Conservation (phyloP, 2,797 vertebrate genomes). For the Karalla daura region DNA sequence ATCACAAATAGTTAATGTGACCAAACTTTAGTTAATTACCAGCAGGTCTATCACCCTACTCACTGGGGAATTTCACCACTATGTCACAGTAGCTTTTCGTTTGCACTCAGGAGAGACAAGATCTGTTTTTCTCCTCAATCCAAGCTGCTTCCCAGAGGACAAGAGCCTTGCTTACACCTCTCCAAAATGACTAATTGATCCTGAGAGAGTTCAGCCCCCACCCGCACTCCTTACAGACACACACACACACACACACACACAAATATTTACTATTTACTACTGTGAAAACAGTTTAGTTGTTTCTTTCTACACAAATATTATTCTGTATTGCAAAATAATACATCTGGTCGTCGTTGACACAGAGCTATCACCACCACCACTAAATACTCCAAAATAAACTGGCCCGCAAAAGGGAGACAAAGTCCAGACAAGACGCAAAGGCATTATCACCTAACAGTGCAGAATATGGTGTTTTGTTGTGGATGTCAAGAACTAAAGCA, state of each 20-base stretch:
- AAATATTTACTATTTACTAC: conserved; percentile 48
- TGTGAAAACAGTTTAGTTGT: conserved; percentile 22
- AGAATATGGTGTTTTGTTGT: too few species aligned
- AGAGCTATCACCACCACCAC: too few species aligned
- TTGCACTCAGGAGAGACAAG: conserved; percentile 9
- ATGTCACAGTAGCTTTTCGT: background rate
- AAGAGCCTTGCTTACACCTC: conserved; percentile 16
- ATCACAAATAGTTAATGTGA: background rate
- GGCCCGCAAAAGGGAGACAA: background rate
- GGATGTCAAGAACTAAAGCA: too few species aligned
- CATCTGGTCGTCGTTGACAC: too few species aligned
- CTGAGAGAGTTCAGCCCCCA: conserved; percentile 25
- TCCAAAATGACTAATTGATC: conserved; percentile 66
- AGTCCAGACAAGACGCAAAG: background rate
- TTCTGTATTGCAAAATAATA: too few species aligned
- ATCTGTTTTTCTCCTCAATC: conserved; percentile 41
- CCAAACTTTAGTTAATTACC: conserved; percentile 12
- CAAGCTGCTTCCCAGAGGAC: conserved; percentile 26
- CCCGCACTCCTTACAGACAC: too few species aligned
- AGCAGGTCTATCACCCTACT: conserved; percentile 17
- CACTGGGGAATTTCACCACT: conserved; percentile 12
- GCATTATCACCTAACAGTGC: background rate
- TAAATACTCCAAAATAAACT: background rate
- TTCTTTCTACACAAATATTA: too few species aligned
- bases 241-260: conserved; percentile 11